Percentiles rank a stretch among this genome's conserved stretches.
phyloP scores from a whole-genome alignment of 2,113 vertebrate species.

The Bujurquina vittata region DNA sequence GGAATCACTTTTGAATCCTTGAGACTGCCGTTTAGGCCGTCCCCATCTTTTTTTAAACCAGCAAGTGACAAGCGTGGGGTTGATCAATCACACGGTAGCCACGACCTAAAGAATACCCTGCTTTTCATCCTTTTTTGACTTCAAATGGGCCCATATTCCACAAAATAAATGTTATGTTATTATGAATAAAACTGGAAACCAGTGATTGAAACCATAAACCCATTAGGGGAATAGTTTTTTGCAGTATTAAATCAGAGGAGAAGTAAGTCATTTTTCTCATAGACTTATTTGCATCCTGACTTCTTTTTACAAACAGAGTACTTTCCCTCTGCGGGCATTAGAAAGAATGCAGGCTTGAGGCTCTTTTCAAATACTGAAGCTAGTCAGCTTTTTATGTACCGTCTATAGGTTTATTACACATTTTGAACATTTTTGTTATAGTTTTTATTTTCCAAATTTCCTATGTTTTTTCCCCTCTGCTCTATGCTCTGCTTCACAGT shows the following conservation, averaged over 20 bases:
- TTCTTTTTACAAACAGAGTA: not conserved
- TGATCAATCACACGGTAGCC: not conserved
- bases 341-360: not conserved
- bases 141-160: not conserved
- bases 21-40: not conserved
- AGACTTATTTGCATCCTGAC: not conserved
- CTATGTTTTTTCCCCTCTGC: not conserved
- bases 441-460: not conserved
- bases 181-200: not conserved
- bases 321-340: not conserved
- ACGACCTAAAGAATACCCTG: not conserved
- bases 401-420: not conserved
- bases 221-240: not conserved
- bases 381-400: not conserved
- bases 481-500: not conserved
- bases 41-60: too few species aligned
- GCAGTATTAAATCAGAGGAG: constrained; percentile 2
- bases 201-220: not conserved
- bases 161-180: not conserved
- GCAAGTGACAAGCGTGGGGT: not conserved
- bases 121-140: not conserved
- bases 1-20: not conserved
- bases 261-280: not conserved
- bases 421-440: not conserved
- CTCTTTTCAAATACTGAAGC: not conserved